Base-by-base conservation (phyloP, 2,888 invertebrate genomes). In the Magallana nippona region DNA sequence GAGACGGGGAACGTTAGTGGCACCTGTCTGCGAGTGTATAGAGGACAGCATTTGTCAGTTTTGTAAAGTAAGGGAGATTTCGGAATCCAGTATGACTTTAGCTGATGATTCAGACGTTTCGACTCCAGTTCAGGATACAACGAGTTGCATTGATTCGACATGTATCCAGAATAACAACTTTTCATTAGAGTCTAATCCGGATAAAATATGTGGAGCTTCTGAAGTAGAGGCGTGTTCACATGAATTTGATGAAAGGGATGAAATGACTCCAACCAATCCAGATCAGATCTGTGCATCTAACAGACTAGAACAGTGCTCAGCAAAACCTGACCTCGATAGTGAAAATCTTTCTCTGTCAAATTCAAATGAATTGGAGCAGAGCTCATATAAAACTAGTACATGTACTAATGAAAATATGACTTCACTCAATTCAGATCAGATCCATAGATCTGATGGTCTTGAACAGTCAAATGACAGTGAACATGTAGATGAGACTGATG, bases 1-100 rank as follows among this genome's bases (percentile, higher is more conserved):
- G 57, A 55, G 79, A 13, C 79, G 79, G 1, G 79, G 22, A 22
- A 79, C 79, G 13, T 57, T 79, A 22, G 79, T 79, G 56, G 79
- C 57, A 27, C 22, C 27, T 27, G 27, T 27, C 11, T 71, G 71
- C 8, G 71, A 71, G 71, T 71, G 71, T 32, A 15, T 27, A 71
- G 71, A 32, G 22, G 71, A 71, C 71, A 71, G 71, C 13, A 71
- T 71, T 15, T 71, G 71, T 71, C 71, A 27, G 32, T 27, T 71
- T 27, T 71, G 71, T 22, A 32, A 71, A 71, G 15, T 71, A 71
- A 71, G 71, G 15, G 27, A 71, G 32, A 22, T 15, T 27, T 71
- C 71, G 0, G 71, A 71, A 71, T 71, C 71, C 27, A 22, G 22
- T 15, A 32, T 27, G 5, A 13, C 71, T 15, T 71, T 15, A 27